Evolutionary conservation across 2,113 vertebrate species (phyloP), one percentile per base, ranked within the genome.

Genomic region (Myotis davidii): DNA sequence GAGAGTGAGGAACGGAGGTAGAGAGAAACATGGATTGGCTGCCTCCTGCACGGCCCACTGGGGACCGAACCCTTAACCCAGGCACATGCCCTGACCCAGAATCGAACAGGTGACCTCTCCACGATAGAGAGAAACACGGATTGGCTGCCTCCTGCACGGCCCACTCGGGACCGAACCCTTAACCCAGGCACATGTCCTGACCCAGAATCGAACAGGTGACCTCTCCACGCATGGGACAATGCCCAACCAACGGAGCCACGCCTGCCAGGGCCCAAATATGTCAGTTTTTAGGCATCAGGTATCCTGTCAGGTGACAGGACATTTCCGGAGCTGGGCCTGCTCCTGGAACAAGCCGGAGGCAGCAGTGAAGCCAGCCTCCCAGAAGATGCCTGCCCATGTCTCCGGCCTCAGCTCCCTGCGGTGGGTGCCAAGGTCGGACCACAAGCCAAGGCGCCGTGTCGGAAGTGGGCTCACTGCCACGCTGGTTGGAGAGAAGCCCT

Each of bases 401-500:
- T 54, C 0, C 0, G 0, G 27, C 34, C 92, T 89, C 76, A 0
- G 59, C 7, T 54, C 13, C 9, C 72, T 23, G n/a, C 29, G 21
- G 0, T 1, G 10, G 21, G 83, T 32, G 48, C 59, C 65, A 37
- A 6, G 0, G 0, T 37, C 65, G n/a, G n/a, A n/a, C 8, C 23
- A 4, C 8, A 25, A 88, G 70, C 50, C 50, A 5, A 9, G 27
- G 23, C 1, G 0, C 29, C 56, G 23, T 79, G 85, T 92, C n/a
- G 0, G 48, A 20, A 89, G 20, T 48, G 5, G 85, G 85, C 76
- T 54, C 23, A 0, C 3, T 7, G 85, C 85, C 45, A 37, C 6
- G 0, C n/a, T 67, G 61, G 56, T 85, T 27, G 16, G 20, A n/a
- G 18, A 91, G 29, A 59, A 77, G n/a, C 39, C 14, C 27, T 25